Evolutionary conservation across 2,888 invertebrate genomes (phyloP), one percentile per base, ranked within the genome.

Genomic region (Drosophila hawaiiensis): DNA sequence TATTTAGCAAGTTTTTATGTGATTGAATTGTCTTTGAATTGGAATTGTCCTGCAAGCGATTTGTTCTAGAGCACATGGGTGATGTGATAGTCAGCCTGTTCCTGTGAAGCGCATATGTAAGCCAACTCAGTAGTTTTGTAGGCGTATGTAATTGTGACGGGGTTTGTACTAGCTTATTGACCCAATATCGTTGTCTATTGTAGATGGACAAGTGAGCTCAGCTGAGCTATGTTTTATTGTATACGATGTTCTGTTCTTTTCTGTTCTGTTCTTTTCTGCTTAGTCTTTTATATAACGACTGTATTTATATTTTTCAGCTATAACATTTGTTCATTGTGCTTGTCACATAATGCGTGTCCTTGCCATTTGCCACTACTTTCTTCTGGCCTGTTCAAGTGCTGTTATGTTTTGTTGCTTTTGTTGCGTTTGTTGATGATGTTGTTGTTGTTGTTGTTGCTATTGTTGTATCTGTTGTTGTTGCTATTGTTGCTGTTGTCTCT

Each of bases 301-400:
- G 63, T 74, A 47, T 70, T 73, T 73, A 53, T 66, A 41, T 60
- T 75, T 71, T 64, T 61, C 49, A 70, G 70, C 41, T 61, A 37
- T 62, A 56, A 25, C 61, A 56, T 68, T 68, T 71, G 61, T 37
- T 29, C 70, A 70, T 59, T 72, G 54, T 70, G 72, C 76, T 76
- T 78, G 78, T 76, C 78, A 78, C 78, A 68, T 73, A 78, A 78
- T 78, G 78, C 78, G 78, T 76, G 78, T 78, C 78, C 78, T 78
- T 77, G 77, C 73, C 68, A 73, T 73, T 77, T 76, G 61, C 66
- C 55, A 58, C 70, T 56, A 77, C 70, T 66, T 60, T 56, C 68
- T 73, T 68, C 25, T 25, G 43, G 43, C 12, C 22, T 22, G 43
- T 12, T 43, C 43, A 43, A 22, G 2, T 47, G 50, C 41, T 65